Evolutionary conservation across 2,888 invertebrate species (phyloP), one percentile per base, ranked within the genome.

Genomic region (Troglohyphantes excavatus): DNA sequence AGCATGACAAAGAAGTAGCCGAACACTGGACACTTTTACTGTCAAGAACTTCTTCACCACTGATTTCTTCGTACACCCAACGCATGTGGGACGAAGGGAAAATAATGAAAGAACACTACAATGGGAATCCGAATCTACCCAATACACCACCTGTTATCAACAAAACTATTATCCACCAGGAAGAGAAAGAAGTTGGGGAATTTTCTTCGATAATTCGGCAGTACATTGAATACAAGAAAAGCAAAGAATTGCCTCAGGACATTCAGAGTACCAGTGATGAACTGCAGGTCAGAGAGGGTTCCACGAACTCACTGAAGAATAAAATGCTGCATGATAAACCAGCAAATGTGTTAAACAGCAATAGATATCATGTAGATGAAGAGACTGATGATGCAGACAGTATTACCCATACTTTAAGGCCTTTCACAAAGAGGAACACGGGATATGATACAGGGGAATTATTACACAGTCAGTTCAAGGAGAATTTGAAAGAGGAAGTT

Each of bases 1-100:
- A 21, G 3, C 85, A 90, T 70, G 90, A 91, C 39, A 61, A 43
- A 43, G 84, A 88, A 21, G 90, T 91, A n/a, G 87, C 75, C 6
- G 23, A 72, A 33, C 53, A 33, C 9, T 91, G 91, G 91, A 43
- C 82, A 59, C 27, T 61, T 33, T 73, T 91, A 39, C 73, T 68
- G 72, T 78, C 90, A 23, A 43, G 84, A 6, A 53, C 72, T 53
- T 7, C 27, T 46, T 70, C 84, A 39, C 21, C 46, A 19, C 6
- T 27, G 0, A 90, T 90, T 21, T 72, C 78, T 27, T 61, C 70
- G 5, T 17, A 19, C 11, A 90, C 90, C 1, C 78, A 65, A 53
- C 63, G 13, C 1, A 46, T 90, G 72, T 90, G 79, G 70, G 46
- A 67, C 29, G 90, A 90, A 84, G 90, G 83, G 3, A 84, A 90